Conservation (phyloP, 2,797 vertebrate genomes). For the Fistularia commersonii region DNA sequence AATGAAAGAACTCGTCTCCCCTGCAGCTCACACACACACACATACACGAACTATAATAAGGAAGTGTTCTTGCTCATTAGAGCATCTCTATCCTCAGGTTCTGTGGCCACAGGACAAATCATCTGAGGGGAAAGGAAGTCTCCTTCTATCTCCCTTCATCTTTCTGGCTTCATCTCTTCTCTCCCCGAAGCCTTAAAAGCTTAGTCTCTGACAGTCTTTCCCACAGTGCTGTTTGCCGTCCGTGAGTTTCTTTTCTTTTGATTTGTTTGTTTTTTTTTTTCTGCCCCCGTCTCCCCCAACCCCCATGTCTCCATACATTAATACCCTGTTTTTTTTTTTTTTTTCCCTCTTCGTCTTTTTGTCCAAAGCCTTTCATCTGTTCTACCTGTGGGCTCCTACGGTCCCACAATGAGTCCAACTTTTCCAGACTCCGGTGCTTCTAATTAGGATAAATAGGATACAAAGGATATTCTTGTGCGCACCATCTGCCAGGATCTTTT, state of each 20-base stretch:
- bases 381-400: background rate
- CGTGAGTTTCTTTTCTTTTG: slow-evolving; percentile 4
- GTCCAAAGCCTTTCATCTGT: slow-evolving; percentile 42
- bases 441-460: slow-evolving; percentile 57
- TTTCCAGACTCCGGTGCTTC: slow-evolving; percentile 42
- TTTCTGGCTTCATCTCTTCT: slow-evolving; percentile 19
- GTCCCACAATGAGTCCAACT: slow-evolving; percentile 38
- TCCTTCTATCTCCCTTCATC: slow-evolving; percentile 33
- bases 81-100: slow-evolving; percentile 32
- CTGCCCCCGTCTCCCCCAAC: slow-evolving; percentile 14
- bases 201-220: slow-evolving; percentile 9
- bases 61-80: slow-evolving; percentile 43
- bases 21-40: slow-evolving; percentile 4
- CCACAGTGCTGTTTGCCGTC: slow-evolving; percentile 19
- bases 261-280: slow-evolving; percentile 27
- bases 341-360: slow-evolving; percentile 6
- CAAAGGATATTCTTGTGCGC: no score
- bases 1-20: slow-evolving; percentile 21
- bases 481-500: no score
- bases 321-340: slow-evolving; percentile 14
- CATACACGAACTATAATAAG: slow-evolving; percentile 8
- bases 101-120: slow-evolving; percentile 38
- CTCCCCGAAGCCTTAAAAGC: slow-evolving; percentile 29
- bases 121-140: slow-evolving; percentile 33
- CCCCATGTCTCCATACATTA: slow-evolving; percentile 19